These are phyloP conservation scores for Leptodactylus fuscus DNA, from an alignment of 2,113 vertebrate species.

Conservation along the genomic window DNA sequence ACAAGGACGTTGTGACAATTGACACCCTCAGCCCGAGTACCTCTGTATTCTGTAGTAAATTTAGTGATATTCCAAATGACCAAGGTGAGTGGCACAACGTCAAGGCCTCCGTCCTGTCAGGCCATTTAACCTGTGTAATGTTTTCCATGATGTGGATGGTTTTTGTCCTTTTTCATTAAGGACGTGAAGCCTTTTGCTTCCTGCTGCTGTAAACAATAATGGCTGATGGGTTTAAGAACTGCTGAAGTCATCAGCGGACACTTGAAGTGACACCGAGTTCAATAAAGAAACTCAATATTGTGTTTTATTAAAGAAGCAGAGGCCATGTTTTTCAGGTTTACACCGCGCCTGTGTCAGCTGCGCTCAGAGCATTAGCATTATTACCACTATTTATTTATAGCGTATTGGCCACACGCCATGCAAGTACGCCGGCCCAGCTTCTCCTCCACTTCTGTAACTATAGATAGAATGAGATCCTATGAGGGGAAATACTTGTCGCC, in stretches of 20 bases:
- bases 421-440: no score
- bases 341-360: neutral
- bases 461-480: neutral
- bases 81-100: neutral
- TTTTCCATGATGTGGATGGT: neutral
- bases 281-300: conserved; percentile 32
- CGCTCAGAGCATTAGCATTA: neutral
- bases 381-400: neutral
- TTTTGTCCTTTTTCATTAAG: conserved; percentile 23
- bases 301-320: conserved; percentile 32
- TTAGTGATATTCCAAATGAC: neutral
- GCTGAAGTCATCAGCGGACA: conserved; percentile 21
- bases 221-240: conserved; percentile 30
- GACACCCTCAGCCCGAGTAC: neutral
- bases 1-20: no score
- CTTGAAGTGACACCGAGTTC: conserved; percentile 4
- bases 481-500: neutral
- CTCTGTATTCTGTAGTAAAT: neutral
- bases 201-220: conserved; percentile 15
- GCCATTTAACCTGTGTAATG: neutral
- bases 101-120: no score
- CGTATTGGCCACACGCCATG: neutral
- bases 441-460: neutral
- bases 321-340: neutral
- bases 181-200: neutral